A percentile compares a stretch with the other conserved stretches of the same genome.
Conservation (phyloP, 2,888 invertebrate genomes). For the Meteorus colon region DNA sequence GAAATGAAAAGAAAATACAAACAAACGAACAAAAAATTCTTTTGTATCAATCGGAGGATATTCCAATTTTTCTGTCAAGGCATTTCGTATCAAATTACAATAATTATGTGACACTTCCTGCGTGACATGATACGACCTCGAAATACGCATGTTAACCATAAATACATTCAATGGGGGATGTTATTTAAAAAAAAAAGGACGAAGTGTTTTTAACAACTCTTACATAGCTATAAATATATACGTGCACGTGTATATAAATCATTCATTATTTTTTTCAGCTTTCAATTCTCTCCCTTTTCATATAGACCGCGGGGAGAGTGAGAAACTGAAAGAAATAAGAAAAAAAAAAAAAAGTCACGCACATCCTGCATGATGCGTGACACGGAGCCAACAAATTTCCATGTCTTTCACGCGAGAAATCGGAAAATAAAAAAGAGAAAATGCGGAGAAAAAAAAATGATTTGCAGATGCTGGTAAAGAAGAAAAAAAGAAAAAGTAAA, state of each 20-base stretch:
- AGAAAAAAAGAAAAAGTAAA: constrained; percentile 10
- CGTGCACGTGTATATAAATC: constrained; percentile 1
- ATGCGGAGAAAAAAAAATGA: constrained; percentile 35
- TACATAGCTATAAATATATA: constrained; percentile 3
- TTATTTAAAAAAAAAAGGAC: constrained; percentile 35
- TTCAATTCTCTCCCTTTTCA: constrained; percentile 11
- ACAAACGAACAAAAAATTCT: background rate
- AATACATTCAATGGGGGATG: background rate
- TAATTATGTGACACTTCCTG: constrained; percentile 36
- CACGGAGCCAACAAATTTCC: constrained; percentile 16
- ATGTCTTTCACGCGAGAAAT: constrained; percentile 7
- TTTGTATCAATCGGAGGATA: background rate
- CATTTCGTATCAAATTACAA: constrained; percentile 30
- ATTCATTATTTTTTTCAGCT: constrained; percentile 30
- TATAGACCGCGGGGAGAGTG: constrained; percentile 8
- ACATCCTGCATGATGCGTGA: constrained; percentile 50
- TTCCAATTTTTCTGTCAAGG: constrained; percentile 6
- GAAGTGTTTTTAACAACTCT: constrained; percentile 22
- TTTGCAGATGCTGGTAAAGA: constrained; percentile 39
- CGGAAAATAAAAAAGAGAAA: constrained; percentile 34
- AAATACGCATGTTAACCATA: no score
- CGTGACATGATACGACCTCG: constrained; percentile 30
- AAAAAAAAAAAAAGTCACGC: constrained; percentile 46
- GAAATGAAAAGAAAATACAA: background rate
- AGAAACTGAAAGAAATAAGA: constrained; percentile 5